These are phyloP conservation scores for Drosophila guanche DNA, from an alignment of 1,140 invertebrate species.

Conservation along the genomic window DNA sequence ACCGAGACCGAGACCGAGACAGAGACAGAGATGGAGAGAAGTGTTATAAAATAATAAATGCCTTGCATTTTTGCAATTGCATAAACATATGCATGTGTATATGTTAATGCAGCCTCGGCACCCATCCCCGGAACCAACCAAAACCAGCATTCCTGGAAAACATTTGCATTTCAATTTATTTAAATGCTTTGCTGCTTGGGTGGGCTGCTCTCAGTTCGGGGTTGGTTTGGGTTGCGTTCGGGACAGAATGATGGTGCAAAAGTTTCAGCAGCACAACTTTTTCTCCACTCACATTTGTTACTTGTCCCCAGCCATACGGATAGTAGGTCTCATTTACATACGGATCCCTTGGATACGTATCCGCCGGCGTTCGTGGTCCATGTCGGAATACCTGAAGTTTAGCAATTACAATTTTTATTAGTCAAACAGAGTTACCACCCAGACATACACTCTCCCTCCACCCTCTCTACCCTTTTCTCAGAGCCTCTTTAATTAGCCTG, in stretches of 20 bases:
- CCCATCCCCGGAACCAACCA: neutral
- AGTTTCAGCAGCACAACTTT: conserved; percentile 61
- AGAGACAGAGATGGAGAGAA: conserved; percentile 41
- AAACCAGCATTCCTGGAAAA: conserved; percentile 30
- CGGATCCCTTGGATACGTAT: conserved; percentile 91
- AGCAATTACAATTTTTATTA: conserved; percentile 47
- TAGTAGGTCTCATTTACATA: conserved; percentile 87
- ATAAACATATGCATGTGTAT: conserved; percentile 81
- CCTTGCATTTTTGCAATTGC: conserved; percentile 81
- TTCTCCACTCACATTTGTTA: conserved; percentile 89
- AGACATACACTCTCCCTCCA: neutral
- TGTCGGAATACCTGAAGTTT: conserved; percentile 88
- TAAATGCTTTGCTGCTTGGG: conserved; percentile 69
- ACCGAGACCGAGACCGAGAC: conserved; percentile 4
- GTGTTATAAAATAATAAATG: conserved; percentile 81
- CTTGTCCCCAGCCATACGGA: conserved; percentile 91
- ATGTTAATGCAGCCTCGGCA: conserved; percentile 67
- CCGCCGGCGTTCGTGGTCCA: conserved; percentile 90
- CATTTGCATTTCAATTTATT: conserved; percentile 82
- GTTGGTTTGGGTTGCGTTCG: conserved; percentile 1
- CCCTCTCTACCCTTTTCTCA: neutral
- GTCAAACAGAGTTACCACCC: conserved; percentile 34
- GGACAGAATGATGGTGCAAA: conserved; percentile 49
- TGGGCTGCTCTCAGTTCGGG: conserved; percentile 20
- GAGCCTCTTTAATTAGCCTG: conserved; percentile 27